Conservation (phyloP, 2,113 vertebrate species). For the human (Homo sapiens) region DNA sequence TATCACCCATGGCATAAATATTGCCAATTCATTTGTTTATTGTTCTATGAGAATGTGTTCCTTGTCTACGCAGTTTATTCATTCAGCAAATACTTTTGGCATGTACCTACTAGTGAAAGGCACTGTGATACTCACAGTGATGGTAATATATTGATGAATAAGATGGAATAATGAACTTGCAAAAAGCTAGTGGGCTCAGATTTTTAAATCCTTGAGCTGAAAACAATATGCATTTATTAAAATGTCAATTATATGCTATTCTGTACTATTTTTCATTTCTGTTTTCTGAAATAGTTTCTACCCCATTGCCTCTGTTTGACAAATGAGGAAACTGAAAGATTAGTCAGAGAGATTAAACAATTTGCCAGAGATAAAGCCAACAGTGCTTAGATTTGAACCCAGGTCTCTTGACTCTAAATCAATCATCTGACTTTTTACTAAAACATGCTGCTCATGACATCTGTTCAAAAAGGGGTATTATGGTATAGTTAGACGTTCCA, state of each 20-base stretch:
- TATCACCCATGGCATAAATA: neutral
- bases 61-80: neutral
- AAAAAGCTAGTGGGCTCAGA: neutral
- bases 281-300: neutral
- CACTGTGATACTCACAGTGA: neutral
- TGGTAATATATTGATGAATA: neutral
- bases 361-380: neutral
- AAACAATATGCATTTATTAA: neutral
- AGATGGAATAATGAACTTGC: neutral
- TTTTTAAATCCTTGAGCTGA: neutral
- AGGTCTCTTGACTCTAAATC: neutral
- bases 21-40: neutral
- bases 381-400: neutral
- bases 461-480: neutral
- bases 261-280: neutral
- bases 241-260: neutral
- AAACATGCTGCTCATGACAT: neutral
- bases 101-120: neutral
- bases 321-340: neutral
- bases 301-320: neutral
- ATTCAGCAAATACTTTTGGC: neutral
- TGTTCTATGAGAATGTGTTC: neutral
- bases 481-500: neutral
- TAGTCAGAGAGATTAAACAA: neutral
- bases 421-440: neutral